A percentile compares a stretch with the other conserved stretches of the same genome.
Conservation (phyloP, 2,797 vertebrate species). For the Buceros bicornis region DNA sequence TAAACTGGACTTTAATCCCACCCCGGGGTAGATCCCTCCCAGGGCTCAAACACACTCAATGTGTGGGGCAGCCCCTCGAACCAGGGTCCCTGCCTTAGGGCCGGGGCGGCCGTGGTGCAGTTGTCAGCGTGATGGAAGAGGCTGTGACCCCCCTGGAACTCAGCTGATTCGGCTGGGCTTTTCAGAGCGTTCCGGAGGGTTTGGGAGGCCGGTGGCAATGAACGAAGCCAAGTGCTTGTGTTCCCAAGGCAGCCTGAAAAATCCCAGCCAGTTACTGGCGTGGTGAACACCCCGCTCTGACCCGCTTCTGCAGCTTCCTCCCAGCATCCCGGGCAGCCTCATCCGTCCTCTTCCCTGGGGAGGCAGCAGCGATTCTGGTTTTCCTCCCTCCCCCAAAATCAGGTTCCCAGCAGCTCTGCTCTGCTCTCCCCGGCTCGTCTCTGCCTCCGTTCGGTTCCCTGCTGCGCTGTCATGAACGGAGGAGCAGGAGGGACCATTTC, state of each 20-base stretch:
- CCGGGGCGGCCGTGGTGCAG: background rate
- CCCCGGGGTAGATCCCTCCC: background rate
- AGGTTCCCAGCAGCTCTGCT: background rate
- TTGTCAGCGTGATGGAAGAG: background rate
- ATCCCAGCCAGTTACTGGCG: background rate
- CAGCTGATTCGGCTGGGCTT: background rate
- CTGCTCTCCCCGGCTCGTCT: background rate
- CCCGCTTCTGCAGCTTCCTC: background rate
- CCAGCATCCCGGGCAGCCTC: background rate
- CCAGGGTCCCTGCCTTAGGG: background rate
- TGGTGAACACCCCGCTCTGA: no score
- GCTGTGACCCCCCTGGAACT: background rate
- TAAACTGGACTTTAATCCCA: accelerated
- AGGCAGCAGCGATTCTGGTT: background rate
- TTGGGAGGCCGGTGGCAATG: background rate
- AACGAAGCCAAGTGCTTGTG: background rate
- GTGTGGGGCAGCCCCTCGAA: background rate
- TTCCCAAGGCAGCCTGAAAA: slow-evolving; percentile 33
- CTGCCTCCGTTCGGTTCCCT: background rate
- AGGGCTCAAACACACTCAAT: no score
- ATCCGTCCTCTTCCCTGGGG: background rate
- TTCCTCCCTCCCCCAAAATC: background rate
- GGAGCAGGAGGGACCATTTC: background rate
- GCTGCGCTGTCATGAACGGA: background rate
- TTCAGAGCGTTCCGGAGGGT: background rate